Evolutionary conservation across 2,888 invertebrate species (phyloP).

Genomic region (Diplazon laetatorius): DNA sequence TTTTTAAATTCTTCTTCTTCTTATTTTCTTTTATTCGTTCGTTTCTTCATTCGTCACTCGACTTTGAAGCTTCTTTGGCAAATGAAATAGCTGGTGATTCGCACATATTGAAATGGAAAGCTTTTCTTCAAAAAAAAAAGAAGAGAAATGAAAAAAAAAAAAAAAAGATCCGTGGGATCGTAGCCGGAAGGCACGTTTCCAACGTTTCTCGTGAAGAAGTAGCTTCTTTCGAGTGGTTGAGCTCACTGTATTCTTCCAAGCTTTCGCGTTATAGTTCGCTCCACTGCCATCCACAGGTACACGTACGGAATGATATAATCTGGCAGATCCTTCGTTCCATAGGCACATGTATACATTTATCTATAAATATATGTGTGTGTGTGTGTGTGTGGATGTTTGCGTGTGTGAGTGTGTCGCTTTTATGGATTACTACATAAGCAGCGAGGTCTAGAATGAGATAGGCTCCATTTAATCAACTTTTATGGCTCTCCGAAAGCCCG

Average conservation of each 20-base stretch:
- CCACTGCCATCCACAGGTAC: not conserved
- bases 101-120: constrained; percentile 61
- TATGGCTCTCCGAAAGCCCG: constrained; percentile 65
- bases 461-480: constrained; percentile 69
- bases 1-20: not conserved
- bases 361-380: no score
- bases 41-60: constrained; percentile 17
- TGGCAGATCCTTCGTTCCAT: not conserved
- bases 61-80: constrained; percentile 37
- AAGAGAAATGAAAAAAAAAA: no score
- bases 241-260: constrained; percentile 19
- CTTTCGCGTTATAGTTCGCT: constrained; percentile 17
- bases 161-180: constrained; percentile 38
- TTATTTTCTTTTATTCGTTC: not conserved
- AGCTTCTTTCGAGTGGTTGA: constrained; percentile 34
- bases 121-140: no score
- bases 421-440: constrained; percentile 65
- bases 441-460: constrained; percentile 61
- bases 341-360: constrained; percentile 17
- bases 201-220: constrained; percentile 32
- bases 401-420: constrained; percentile 53
- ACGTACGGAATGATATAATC: constrained; percentile 15
- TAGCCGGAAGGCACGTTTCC: constrained; percentile 22
- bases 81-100: constrained; percentile 52
- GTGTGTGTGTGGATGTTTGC: no score